phyloP scores from a whole-genome alignment of 2,888 invertebrate genomes.

The Globia sparganii region DNA sequence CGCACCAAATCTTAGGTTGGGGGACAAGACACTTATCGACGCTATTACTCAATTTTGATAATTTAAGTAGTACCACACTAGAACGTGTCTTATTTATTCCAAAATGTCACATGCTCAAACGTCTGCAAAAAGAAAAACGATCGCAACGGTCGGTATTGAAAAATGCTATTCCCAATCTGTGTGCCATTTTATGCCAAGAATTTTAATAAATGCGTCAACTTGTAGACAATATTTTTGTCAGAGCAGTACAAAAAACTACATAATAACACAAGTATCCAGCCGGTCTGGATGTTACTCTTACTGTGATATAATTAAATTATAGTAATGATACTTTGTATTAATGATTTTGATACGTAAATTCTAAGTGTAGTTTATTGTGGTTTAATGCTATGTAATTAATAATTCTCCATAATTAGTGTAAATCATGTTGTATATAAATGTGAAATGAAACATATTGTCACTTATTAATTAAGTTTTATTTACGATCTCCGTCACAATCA shows the following conservation, averaged over 20 bases:
- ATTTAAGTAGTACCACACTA: too few species aligned
- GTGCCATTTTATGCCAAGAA: background rate
- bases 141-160: background rate
- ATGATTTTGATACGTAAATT: constrained; percentile 58
- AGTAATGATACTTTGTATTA: constrained; percentile 59
- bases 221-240: constrained; percentile 8
- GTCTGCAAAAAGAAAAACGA: background rate
- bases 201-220: background rate
- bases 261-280: constrained; percentile 49
- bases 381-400: constrained; percentile 48
- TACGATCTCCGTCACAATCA: constrained; percentile 25
- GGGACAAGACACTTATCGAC: background rate
- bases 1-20: background rate
- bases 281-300: constrained; percentile 58
- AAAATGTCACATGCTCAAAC: background rate
- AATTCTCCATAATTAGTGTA: constrained; percentile 42
- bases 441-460: constrained; percentile 59
- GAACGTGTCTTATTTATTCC: background rate
- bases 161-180: background rate
- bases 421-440: constrained; percentile 65
- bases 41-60: background rate
- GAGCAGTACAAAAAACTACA: constrained; percentile 16
- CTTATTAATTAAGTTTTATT: constrained; percentile 54
- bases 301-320: constrained; percentile 78
- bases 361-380: constrained; percentile 50